Base-by-base conservation (phyloP, 2,797 vertebrate genomes). In the Rhodeus uyekii region DNA sequence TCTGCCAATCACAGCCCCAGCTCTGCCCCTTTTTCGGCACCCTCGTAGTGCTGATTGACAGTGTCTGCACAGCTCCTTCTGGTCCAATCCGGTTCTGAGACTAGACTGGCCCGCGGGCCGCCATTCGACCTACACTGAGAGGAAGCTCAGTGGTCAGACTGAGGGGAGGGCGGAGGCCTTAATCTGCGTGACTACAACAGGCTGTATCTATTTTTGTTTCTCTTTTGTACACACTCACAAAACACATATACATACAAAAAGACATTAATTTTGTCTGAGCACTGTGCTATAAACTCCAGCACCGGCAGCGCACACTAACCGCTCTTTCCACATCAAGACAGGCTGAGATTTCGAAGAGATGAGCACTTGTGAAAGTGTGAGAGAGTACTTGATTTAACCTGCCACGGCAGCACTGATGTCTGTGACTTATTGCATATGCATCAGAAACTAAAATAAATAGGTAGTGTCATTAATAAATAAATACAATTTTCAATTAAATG, bases 21-120 rank as follows among this genome's bases (percentile, higher is more conserved):
- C 89, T 95, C 95, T 0, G 93, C 95, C 78, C 95, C 96, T 0
- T 99, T 98, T 87, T 97, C 97, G 0, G 92, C 97, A 4, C 94
- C 94, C 0, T 98, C 97, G 93, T 97, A 98, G 96, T 96, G 95
- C 72, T 34, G 87, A 78, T 74, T 86, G 90, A 89, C 88, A 87
- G 89, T 88, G 85, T 88, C 89, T 71, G 82, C 27, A 60, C 77
- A 10, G 44, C 87, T 87, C 87, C 83, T 87, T 90, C 90, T 92
- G 91, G 90, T 92, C 92, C 90, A 91, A 85, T 77, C 89, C 14
- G 87, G 89, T 87, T 88, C 69, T 85, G 53, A 80, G 74, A 55
- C 69, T 27, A 58, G 55, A 75, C 76, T 68, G 64, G 55, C 42
- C 74, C 29, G 4, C 36, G 39, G 27, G 46, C 86, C 84, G 83